These are phyloP conservation scores for Notarius quadriscutis DNA, from an alignment of 2,113 vertebrate species.

Conservation along the genomic window DNA sequence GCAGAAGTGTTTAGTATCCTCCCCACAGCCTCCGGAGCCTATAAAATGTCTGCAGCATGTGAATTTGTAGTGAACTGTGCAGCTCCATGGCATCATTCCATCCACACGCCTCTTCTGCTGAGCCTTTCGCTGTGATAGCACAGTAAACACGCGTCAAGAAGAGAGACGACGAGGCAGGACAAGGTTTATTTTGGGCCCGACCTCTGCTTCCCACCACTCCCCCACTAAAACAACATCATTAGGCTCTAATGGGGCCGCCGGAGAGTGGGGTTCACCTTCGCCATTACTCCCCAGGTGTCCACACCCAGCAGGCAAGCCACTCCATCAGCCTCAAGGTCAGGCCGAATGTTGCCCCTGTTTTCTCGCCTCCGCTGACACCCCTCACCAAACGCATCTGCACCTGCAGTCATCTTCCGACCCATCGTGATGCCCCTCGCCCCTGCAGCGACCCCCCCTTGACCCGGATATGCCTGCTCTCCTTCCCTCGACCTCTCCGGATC, in stretches of 20 bases:
- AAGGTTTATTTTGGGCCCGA: slow-evolving; percentile 70
- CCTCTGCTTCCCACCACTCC: slow-evolving; percentile 65
- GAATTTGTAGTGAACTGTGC: slow-evolving; percentile 32
- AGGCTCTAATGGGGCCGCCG: slow-evolving; percentile 61
- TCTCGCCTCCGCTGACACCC: slow-evolving; percentile 46
- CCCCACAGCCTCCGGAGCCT: slow-evolving; percentile 47
- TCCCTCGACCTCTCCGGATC: slow-evolving; percentile 68
- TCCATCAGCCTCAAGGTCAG: slow-evolving; percentile 65
- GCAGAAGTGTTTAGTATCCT: background rate
- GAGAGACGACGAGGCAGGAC: slow-evolving; percentile 41
- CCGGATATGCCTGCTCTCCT: slow-evolving; percentile 61
- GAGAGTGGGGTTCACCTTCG: slow-evolving; percentile 55
- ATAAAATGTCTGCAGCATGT: slow-evolving; percentile 59
- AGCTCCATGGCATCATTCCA: slow-evolving; percentile 36
- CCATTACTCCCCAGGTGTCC: slow-evolving; percentile 65
- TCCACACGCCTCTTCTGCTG: slow-evolving; percentile 48
- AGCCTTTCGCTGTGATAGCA: slow-evolving; percentile 54
- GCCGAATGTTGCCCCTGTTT: slow-evolving; percentile 59
- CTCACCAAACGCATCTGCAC: slow-evolving; percentile 42
- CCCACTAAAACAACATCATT: slow-evolving; percentile 60
- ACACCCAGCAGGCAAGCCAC: slow-evolving; percentile 57
- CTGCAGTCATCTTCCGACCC: slow-evolving; percentile 53
- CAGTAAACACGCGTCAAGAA: slow-evolving; percentile 51
- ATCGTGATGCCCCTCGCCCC: slow-evolving; percentile 46
- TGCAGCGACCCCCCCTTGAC: slow-evolving; percentile 32